A percentile compares a stretch with the other conserved stretches of the same genome.
These are phyloP conservation scores for Corella eumyota DNA, from an alignment of 23 tunicate species.

Conservation along the genomic window DNA sequence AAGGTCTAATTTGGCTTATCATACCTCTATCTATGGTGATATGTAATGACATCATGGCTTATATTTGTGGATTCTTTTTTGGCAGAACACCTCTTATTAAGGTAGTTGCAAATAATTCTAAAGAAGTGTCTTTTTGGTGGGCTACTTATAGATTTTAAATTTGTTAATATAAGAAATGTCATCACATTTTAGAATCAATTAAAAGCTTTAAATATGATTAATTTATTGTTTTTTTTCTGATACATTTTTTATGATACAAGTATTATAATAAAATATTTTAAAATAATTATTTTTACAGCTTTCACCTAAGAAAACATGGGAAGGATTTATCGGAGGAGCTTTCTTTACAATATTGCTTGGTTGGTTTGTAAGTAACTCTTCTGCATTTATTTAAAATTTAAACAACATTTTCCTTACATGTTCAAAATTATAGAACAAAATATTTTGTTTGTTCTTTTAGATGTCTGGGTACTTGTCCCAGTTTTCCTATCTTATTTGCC, in stretches of 20 bases:
- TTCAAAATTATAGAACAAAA: too few relatives aligned
- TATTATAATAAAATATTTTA: not conserved
- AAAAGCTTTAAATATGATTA: not conserved
- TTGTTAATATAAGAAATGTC: not conserved
- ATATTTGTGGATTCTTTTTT: conserved; percentile 88
- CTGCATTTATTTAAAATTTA: too few relatives aligned
- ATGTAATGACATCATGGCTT: conserved; percentile 90
- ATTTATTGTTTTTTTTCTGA: too few relatives aligned
- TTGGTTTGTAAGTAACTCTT: conserved; percentile 74
- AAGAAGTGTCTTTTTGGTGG: not conserved
- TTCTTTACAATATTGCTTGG: conserved; percentile 81
- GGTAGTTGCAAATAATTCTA: conserved; percentile 12
- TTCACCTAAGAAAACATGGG: conserved; percentile 99
- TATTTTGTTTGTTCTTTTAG: too few relatives aligned
- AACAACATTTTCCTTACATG: too few relatives aligned
- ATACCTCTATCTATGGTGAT: conserved; percentile 83
- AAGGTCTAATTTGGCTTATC: conserved; percentile 78
- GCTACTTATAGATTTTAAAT: not conserved
- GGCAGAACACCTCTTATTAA: conserved; percentile 87
- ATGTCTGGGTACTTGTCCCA: conserved; percentile 56
- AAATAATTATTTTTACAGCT: conserved; percentile 17
- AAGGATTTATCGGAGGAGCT: conserved; percentile 99
- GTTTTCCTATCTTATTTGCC: conserved; percentile 68
- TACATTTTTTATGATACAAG: not conserved
- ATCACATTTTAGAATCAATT: not conserved